Conservation (phyloP, 2,797 vertebrate genomes). For the Spinus pinus region DNA sequence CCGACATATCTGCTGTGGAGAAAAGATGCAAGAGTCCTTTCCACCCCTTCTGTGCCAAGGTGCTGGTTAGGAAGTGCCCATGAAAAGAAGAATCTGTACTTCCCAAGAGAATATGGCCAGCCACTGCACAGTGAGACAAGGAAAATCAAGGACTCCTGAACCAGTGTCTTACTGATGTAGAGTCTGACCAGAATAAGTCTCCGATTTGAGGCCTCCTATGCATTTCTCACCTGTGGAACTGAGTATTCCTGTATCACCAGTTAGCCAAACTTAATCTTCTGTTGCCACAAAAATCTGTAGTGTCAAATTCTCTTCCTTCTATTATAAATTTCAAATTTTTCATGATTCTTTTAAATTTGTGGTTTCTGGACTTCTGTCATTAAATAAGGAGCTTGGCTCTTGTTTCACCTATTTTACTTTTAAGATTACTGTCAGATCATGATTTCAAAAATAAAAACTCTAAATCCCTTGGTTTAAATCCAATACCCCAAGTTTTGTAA, state of each 20-base stretch:
- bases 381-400: neutral
- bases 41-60: neutral
- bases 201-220: neutral
- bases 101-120: neutral
- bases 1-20: neutral
- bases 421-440: neutral
- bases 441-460: neutral
- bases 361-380: neutral
- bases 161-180: neutral
- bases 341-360: neutral
- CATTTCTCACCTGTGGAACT: neutral
- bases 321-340: neutral
- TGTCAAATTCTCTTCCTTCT: neutral
- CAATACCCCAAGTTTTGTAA: neutral
- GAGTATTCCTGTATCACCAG: neutral
- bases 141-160: neutral
- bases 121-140: neutral
- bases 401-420: neutral
- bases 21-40: neutral
- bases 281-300: neutral
- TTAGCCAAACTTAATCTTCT: neutral
- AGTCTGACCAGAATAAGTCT: neutral
- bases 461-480: neutral
- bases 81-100: neutral
- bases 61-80: neutral